Conservation (phyloP, 1,140 invertebrate species). For the Ceratina australensis region DNA sequence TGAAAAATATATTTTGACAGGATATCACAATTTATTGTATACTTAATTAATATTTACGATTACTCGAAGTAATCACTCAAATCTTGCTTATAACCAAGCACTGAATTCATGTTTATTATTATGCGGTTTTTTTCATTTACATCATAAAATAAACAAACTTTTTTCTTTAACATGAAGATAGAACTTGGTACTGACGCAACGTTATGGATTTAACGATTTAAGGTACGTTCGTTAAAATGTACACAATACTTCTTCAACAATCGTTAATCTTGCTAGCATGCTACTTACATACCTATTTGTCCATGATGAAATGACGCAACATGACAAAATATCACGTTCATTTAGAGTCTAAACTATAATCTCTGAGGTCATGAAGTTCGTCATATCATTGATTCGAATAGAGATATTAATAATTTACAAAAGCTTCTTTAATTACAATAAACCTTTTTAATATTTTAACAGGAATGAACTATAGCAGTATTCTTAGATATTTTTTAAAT, state of each 20-base stretch:
- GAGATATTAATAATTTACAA: conserved; percentile 2
- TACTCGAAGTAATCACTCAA: conserved; percentile 18
- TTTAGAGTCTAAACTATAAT: conserved; percentile 8
- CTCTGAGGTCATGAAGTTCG: conserved; percentile 14
- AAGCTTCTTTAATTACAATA: conserved; percentile 5
- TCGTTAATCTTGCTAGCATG: conserved; percentile 37
- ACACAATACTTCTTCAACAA: conserved; percentile 47
- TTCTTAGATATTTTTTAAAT: not conserved
- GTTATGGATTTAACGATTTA: conserved; percentile 47
- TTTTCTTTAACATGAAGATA: conserved; percentile 38
- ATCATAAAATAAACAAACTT: conserved; percentile 11
- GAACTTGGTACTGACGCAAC: conserved; percentile 40
- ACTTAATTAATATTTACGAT: conserved; percentile 49
- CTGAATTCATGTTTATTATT: conserved; percentile 29
- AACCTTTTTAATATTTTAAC: not conserved
- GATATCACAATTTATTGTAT: conserved; percentile 69
- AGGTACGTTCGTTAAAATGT: conserved; percentile 52
- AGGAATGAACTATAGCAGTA: conserved; percentile 5
- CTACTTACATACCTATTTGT: conserved; percentile 27
- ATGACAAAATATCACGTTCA: conserved; percentile 3
- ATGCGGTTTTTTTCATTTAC: conserved; percentile 1
- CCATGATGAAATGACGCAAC: conserved; percentile 26
- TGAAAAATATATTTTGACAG: conserved; percentile 72
- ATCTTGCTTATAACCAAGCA: conserved; percentile 21
- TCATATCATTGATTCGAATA: not conserved